Evolutionary conservation across 1,140 invertebrate species (phyloP).

Genomic region (Schmidtea mediterranea): DNA sequence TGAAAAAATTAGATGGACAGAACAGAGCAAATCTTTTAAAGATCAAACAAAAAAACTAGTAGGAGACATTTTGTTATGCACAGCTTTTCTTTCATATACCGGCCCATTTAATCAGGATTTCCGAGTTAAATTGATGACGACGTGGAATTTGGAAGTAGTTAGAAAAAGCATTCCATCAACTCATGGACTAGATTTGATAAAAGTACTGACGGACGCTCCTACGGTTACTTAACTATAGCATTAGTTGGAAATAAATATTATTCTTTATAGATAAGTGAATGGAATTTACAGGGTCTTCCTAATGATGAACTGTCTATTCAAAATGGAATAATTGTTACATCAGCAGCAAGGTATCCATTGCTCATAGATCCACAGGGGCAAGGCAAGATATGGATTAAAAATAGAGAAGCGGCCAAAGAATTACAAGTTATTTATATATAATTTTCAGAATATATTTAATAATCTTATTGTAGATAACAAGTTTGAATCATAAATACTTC

Average conservation of each 20-base stretch:
- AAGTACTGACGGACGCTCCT: conserved; percentile 58
- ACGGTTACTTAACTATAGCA: conserved; percentile 33
- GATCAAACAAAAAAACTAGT: conserved; percentile 51
- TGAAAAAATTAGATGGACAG: conserved; percentile 71
- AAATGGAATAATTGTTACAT: conserved; percentile 80
- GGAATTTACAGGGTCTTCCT: conserved; percentile 75
- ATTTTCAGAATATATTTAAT: background rate
- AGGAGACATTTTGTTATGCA: conserved; percentile 63
- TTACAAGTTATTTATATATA: conserved; percentile 20
- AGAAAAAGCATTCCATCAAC: conserved; percentile 54
- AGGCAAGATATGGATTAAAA: conserved; percentile 89
- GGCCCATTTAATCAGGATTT: conserved; percentile 88
- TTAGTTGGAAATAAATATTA: background rate
- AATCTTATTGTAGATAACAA: conserved; percentile 30
- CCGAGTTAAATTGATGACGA: conserved; percentile 42
- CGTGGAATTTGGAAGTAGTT: conserved; percentile 54
- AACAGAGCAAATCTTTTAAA: conserved; percentile 74
- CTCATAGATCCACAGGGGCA: conserved; percentile 82
- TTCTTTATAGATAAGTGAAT: conserved; percentile 59
- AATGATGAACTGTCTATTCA: conserved; percentile 84
- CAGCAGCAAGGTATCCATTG: conserved; percentile 58
- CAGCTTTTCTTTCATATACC: conserved; percentile 73
- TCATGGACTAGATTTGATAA: conserved; percentile 49
- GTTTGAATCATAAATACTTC: conserved; percentile 80
- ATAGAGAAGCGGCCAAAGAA: conserved; percentile 64